Base-by-base conservation (phyloP, 2,888 invertebrate species). In the Zaprionus obscuricornis region DNA sequence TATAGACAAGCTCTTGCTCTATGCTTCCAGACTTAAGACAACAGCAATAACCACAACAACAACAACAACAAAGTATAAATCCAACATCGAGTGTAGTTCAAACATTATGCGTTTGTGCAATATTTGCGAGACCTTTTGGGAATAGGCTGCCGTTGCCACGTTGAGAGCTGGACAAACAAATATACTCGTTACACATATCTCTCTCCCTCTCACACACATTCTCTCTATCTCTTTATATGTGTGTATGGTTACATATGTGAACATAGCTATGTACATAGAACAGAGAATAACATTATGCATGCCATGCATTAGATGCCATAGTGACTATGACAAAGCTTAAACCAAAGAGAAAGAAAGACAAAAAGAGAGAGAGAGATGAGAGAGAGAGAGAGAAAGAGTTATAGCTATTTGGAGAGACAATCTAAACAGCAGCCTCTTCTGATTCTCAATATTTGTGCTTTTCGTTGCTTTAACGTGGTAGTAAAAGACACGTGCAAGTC, bases 31-130 rank as follows among this genome's bases (percentile, higher is more conserved):
- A 31, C 37, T 43, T 51, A 49, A 50, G 40, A 36, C 49, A 39
- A 40, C 37, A 54, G 17, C 16, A 17, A 22, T 24, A 33, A 39
- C 54, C 18, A 46, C 26, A 33, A 20, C 29, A 39, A 24, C 37
- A 13, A 39, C 37, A 26, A 43, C 27, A 43, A 33, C 33, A 16
- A 29, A 42, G 33, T 39, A 66, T 46, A 50, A 43, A 70, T 36
- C 46, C 62, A 47, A 50, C 62, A 69, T 72, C 68, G 55, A 79
- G 84, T 79, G 84, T 59, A 64, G 60, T 50, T 75, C 54, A 79
- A 83, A 79, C 76, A 77, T 40, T 18, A 51, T 60, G 45, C 55
- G 73, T 72, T 72, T 77, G 70, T 79, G 84, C 81, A 77, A 77
- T 77, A 84, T 77, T 77, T 77, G 74, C 56, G 26, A 64, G 73